phyloP scores from a whole-genome alignment of 2,113 vertebrate genomes.

The Malaclemys terrapin region DNA sequence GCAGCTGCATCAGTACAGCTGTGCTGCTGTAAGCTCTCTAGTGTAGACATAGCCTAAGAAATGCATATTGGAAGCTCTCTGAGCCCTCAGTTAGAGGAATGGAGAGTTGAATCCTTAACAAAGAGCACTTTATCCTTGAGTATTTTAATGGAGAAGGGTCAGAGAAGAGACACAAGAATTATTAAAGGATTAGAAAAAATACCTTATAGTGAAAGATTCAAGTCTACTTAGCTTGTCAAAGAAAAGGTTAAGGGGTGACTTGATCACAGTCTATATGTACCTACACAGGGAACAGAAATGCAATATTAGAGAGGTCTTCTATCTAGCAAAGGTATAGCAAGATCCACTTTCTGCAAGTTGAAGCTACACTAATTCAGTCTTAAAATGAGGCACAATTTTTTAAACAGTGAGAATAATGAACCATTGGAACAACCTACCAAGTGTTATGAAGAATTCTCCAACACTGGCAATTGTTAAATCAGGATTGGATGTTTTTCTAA shows the following conservation, averaged over 20 bases:
- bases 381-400: not conserved
- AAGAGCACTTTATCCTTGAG: constrained; percentile 43
- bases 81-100: not conserved
- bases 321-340: not conserved
- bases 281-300: not conserved
- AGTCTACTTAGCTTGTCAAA: not conserved
- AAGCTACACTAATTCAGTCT: not conserved
- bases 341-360: too few relatives aligned
- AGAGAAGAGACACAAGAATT: not conserved
- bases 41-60: not conserved
- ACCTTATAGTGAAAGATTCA: not conserved
- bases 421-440: not conserved
- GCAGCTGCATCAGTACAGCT: too few relatives aligned
- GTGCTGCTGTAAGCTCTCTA: too few relatives aligned
- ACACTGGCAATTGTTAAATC: not conserved
- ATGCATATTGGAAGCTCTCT: not conserved
- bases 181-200: not conserved
- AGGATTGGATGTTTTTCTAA: not conserved
- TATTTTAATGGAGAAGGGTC: not conserved
- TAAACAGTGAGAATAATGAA: not conserved
- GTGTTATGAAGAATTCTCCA: not conserved
- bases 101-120: constrained; percentile 59
- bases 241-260: not conserved
- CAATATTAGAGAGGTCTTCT: not conserved
- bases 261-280: not conserved